Evolutionary conservation across 2,888 invertebrate species (phyloP), one percentile per base, ranked within the genome.

Genomic region (Hyposoter dolosus): DNA sequence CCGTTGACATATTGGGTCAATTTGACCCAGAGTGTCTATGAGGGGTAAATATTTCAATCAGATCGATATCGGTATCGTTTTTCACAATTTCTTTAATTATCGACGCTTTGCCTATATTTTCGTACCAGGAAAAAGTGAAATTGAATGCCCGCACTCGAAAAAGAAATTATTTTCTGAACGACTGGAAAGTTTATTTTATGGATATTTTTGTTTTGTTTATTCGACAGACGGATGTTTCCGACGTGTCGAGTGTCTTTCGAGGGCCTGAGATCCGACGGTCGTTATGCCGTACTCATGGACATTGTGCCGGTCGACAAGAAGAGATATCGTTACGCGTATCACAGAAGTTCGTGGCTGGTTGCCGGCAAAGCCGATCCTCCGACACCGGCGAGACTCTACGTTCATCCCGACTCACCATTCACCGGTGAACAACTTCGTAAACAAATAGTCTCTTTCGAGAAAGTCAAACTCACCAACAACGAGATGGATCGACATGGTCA

Each of bases 351-450:
- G 78, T 99, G 99, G 99, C 96, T 99, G 93, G 99, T 99, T 90
- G 99, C 99, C 40, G 99, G 99, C 89, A 99, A 99, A 95, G 99
- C 99, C 65, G 99, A 99, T 95, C 99, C 99, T 17, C 99, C 99
- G 92, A 97, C 98, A 47, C 98, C 98, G 87, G 97, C 98, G 88
- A 96, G 99, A 88, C 96, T 99, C 92, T 99, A 99, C 95, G 97
- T 98, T 82, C 99, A 99, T 95, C 99, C 99, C 56, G 99, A 99
- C 95, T 98, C 98, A 85, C 99, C 99, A 86, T 99, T 98, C 95
- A 97, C 97, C 90, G 98, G 98, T 69, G 99, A 99, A 93, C 99
- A 99, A 94, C 96, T 99, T 91, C 96, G 97, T 93, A 99, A 99
- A 95, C 99, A 99, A 95, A 98, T 99, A 93, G 98, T 99, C 92